Evolutionary conservation across 2,113 vertebrate genomes (phyloP).

Genomic region (Cephalopterus ornatus): DNA sequence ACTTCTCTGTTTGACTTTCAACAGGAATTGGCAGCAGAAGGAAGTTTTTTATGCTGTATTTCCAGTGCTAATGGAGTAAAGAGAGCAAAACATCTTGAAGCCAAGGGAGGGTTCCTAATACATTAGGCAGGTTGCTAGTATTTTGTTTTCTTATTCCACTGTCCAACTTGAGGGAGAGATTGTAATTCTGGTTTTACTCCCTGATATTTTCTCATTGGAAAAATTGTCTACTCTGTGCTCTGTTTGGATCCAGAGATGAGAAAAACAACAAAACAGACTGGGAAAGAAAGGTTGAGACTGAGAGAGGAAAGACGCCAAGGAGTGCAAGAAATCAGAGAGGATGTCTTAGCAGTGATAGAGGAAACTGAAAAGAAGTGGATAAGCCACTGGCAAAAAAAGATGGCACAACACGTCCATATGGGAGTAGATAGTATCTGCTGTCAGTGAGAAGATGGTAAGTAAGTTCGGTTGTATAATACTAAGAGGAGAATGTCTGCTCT

Average conservation of each 20-base stretch:
- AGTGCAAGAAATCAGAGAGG: not conserved
- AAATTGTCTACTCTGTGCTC: not conserved
- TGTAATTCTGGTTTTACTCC: not conserved
- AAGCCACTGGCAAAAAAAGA: not conserved
- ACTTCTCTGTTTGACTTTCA: not conserved
- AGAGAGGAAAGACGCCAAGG: not conserved
- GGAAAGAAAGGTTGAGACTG: not conserved
- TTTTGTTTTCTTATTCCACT: not conserved
- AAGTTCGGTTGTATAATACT: not conserved
- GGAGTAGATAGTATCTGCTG: not conserved
- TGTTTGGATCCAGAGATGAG: not conserved
- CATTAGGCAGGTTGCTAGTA: not conserved
- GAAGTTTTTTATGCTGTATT: not conserved
- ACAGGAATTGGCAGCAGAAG: not conserved
- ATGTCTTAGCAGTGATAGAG: not conserved
- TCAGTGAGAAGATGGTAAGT: not conserved
- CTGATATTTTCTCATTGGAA: not conserved
- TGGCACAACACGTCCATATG: rapidly evolving
- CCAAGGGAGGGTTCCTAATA: not conserved
- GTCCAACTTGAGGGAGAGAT: not conserved
- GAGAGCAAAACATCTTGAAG: not conserved
- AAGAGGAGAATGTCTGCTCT: not conserved
- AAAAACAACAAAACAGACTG: not conserved
- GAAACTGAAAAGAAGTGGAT: not conserved
- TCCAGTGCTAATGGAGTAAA: not conserved